phyloP scores from a whole-genome alignment of 2,888 invertebrate species.

The Drosophila buzzatii region DNA sequence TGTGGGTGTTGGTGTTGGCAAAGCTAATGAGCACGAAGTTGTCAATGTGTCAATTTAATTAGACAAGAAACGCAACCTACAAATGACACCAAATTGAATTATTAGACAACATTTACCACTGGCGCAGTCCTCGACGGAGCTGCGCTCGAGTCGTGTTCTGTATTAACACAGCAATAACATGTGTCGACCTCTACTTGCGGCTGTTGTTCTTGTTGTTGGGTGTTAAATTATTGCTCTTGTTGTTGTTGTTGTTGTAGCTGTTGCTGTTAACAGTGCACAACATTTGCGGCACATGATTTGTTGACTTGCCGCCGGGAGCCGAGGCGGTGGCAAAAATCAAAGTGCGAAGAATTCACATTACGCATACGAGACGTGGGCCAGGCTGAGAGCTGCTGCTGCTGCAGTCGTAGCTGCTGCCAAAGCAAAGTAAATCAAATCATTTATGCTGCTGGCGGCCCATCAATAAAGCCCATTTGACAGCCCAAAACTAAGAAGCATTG shows the following conservation, averaged over 20 bases:
- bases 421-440: conserved; percentile 71
- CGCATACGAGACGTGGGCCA: conserved; percentile 55
- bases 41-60: conserved; percentile 84
- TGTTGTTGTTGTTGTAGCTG: conserved; percentile 22
- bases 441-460: conserved; percentile 71
- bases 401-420: background rate
- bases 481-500: conserved; percentile 46
- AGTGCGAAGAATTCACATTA: conserved; percentile 38
- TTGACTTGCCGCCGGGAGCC: conserved; percentile 30
- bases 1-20: conserved; percentile 33
- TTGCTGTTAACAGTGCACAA: conserved; percentile 62
- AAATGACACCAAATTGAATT: conserved; percentile 81
- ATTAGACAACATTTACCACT: conserved; percentile 66
- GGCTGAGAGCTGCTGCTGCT: background rate
- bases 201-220: background rate
- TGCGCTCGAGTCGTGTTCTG: conserved; percentile 19
- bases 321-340: conserved; percentile 42
- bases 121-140: conserved; percentile 24
- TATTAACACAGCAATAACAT: conserved; percentile 19
- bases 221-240: conserved; percentile 35
- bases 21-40: conserved; percentile 81
- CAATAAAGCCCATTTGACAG: conserved; percentile 77
- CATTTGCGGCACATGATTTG: conserved; percentile 53
- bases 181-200: conserved; percentile 9
- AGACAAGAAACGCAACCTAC: conserved; percentile 73